Evolutionary conservation across 1,140 invertebrate species (phyloP), one percentile per base, ranked within the genome.

Genomic region (Tenebrio molitor): DNA sequence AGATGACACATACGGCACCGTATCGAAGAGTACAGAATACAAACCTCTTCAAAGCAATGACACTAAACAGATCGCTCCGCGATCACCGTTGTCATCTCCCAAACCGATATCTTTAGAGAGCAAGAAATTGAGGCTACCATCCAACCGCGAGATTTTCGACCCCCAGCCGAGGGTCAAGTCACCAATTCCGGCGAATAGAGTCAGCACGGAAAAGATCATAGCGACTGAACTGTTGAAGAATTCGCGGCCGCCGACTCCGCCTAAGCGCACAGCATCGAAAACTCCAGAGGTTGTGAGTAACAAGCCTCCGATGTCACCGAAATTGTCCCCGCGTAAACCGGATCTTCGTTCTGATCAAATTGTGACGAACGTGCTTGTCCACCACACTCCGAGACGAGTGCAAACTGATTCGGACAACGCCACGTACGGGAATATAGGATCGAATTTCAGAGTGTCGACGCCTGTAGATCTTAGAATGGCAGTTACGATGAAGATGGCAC

Each of bases 141-240:
- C 74, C 6, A 81, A 81, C 58, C 75, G 81, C 29, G 81, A 83
- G 63, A 80, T 77, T 21, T 69, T 76, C 25, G 77, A 78, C 19
- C 71, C 81, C 15, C 78, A 80, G 21, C 81, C 81, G 1, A 65
- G 81, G n/a, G 65, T 82, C 19, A 81, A 74, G 67, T 82, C 81
- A 15, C 82, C 82, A 2, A 79, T 83, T 16, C 81, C 81, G 1
- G 44, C 76, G 19, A 72, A 73, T 36, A 75, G 78, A 63, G 53
- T 81, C 2, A 80, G 80, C 68, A 80, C 81, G 5, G 80, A 82
- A 58, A 82, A 82, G 65, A 78, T 82, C 7, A 81, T 81, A 19
- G 81, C 81, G 12, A 83, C 80, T 2, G 81, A 82, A 65, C 71
- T 82, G n/a, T 50, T 82, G 16, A 80, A 80, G 63, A 71, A 67